A percentile compares a stretch with the other conserved stretches of the same genome.
These are phyloP conservation scores for Pantherophis guttatus DNA, from an alignment of 2,113 vertebrate species.

Conservation along the genomic window DNA sequence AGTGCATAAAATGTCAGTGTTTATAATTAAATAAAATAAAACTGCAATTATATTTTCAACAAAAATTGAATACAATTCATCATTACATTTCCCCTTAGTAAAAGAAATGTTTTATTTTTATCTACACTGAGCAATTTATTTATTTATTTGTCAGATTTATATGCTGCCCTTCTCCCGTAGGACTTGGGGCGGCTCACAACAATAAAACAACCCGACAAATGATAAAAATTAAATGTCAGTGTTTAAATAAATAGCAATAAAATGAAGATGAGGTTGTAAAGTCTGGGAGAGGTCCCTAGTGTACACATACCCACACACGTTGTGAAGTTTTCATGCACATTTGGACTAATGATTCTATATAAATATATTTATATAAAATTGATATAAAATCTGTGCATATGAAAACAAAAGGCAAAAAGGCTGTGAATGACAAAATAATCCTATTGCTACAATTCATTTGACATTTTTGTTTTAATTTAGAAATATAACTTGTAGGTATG, in stretches of 20 bases:
- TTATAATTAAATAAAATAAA: background rate
- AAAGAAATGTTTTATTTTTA: background rate
- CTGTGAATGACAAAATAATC: background rate
- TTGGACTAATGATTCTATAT: background rate
- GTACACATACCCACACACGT: background rate
- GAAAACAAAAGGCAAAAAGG: background rate
- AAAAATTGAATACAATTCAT: background rate
- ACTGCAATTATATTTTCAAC: background rate
- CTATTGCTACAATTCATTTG: background rate
- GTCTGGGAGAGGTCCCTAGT: background rate
- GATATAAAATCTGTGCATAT: background rate
- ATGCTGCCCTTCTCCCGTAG: too few species aligned
- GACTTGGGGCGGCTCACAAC: too few species aligned
- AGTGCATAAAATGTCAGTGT: background rate
- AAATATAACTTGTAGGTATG: background rate
- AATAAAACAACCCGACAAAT: too few species aligned
- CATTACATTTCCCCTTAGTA: background rate
- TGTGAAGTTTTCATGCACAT: background rate
- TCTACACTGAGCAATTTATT: background rate
- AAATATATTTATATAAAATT: background rate
- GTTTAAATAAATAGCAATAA: background rate
- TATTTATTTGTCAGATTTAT: too few species aligned
- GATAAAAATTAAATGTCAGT: too few species aligned
- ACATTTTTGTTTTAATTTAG: background rate
- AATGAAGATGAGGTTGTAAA: background rate